Evolutionary conservation across 1,140 invertebrate genomes (phyloP).

Genomic region (Drosophila punjabiensis): DNA sequence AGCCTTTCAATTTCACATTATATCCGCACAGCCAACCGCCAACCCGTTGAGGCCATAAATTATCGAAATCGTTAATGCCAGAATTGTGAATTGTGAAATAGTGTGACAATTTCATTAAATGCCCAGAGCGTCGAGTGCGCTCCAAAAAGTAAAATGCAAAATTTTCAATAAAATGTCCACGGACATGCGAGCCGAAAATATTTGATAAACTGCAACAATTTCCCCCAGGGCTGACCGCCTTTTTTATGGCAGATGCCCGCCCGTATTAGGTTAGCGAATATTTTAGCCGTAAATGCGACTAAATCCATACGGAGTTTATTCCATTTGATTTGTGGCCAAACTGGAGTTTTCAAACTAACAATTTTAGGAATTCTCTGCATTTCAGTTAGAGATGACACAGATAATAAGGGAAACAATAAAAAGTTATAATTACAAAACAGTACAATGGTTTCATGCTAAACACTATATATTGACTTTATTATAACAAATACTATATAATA

Average conservation of each 20-base stretch:
- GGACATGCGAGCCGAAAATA: conserved; percentile 43
- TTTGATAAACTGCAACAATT: conserved; percentile 72
- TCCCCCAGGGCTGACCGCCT: conserved; percentile 43
- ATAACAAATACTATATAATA: too few species aligned
- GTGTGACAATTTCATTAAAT: conserved; percentile 64
- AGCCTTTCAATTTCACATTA: conserved; percentile 39
- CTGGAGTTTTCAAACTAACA: conserved; percentile 26
- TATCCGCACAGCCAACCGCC: conserved; percentile 8
- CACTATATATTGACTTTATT: background rate
- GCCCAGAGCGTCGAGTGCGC: conserved; percentile 20
- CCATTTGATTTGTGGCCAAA: conserved; percentile 44
- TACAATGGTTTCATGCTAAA: background rate
- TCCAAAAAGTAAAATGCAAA: conserved; percentile 22
- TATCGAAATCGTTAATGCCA: conserved; percentile 55
- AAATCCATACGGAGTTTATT: conserved; percentile 49
- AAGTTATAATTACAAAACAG: background rate
- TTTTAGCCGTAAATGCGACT: conserved; percentile 45
- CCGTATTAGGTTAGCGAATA: conserved; percentile 40
- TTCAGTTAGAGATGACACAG: conserved; percentile 5
- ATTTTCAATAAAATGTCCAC: conserved; percentile 57
- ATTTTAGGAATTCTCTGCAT: conserved; percentile 10
- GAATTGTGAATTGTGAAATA: conserved; percentile 49
- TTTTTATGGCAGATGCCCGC: conserved; percentile 34
- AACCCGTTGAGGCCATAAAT: conserved; percentile 37
- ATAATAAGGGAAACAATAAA: conserved; percentile 1